Base-by-base conservation (phyloP, 2,113 vertebrate genomes). In the Sinocyclocheilus grahami region DNA sequence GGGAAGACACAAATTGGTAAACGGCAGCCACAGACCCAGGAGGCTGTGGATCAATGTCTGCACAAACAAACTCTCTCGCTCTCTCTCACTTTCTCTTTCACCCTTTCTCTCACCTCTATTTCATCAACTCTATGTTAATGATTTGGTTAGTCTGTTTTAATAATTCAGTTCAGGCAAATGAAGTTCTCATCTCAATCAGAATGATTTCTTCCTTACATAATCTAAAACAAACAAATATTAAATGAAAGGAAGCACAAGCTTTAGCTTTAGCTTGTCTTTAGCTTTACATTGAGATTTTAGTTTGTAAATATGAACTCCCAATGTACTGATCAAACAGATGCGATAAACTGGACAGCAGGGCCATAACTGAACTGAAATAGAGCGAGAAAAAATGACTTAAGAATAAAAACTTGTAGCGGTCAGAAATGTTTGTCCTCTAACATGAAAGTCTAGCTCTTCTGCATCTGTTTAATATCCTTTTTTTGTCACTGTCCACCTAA, bases 1-100 rank as follows among this genome's bases (percentile, higher is more conserved):
- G 82, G 74, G 89, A 82, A 90, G 87, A 88, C 79, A 86, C 85
- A 86, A 88, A 88, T 86, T 88, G 76, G 87, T 86, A 86, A 88
- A 86, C 87, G 81, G 83, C 76, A 84, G 85, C 85, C 83, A 33
- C 82, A 84, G 84, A 87, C 85, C 88, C 87, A 85, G 85, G 87
- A 87, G 87, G 87, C 89, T 78, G 46, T 62, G 87, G 85, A 90
- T 90, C 87, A 87, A 90, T 90, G 87, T 86, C 82, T 88, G 85
- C 78, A 85, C 85, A 90, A 90, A 86, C 87, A 90, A 90, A 87
- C 85, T 83, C 83, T 46, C 58, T n/a, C 78, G 6, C 63, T 42
- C 60, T 39, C 72, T 82, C 79, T 82, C 79, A 27, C 62, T 51
- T 42, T 82, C 80, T 82, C 80, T 82, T 48, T 58, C 20, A 71